Percentiles rank a stretch among this genome's conserved stretches.
Evolutionary conservation across 2,797 vertebrate genomes (phyloP).

Genomic region (Pangasius krempfi): DNA sequence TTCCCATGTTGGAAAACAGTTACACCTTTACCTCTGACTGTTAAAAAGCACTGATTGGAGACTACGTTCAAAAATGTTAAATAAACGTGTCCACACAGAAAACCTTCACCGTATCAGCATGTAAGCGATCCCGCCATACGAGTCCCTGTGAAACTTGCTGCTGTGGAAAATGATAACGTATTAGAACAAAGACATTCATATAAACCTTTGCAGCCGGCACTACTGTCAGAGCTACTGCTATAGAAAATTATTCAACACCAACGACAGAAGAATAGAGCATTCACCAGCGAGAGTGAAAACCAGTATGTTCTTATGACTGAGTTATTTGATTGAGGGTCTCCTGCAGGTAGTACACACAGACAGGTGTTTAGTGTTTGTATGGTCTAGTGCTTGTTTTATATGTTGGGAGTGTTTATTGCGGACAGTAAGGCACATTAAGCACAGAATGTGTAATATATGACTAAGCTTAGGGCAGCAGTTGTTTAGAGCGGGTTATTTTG

Average conservation of each 20-base stretch:
- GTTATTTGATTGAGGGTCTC: background rate
- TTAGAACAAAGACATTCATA: background rate
- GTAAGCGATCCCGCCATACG: background rate
- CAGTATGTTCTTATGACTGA: background rate
- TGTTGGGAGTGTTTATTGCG: constrained; percentile 33
- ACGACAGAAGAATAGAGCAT: background rate
- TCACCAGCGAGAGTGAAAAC: background rate
- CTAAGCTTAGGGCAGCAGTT: constrained; percentile 38
- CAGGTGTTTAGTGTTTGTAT: constrained; percentile 32
- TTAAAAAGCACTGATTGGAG: background rate
- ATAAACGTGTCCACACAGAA: background rate
- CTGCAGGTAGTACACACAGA: background rate
- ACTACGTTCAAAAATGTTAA: background rate
- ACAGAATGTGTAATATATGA: constrained; percentile 44
- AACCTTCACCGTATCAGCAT: background rate
- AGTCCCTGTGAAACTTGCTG: background rate
- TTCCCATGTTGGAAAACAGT: background rate
- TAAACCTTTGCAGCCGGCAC: background rate
- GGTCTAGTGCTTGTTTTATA: constrained; percentile 16
- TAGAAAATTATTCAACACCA: background rate
- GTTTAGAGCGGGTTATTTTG: constrained; percentile 61
- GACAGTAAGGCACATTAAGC: constrained; percentile 40
- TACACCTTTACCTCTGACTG: background rate
- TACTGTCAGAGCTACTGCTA: background rate
- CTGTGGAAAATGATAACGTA: background rate